These are phyloP conservation scores for Corythornis madagascariensis DNA, from an alignment of 2,113 vertebrate species.

Conservation along the genomic window DNA sequence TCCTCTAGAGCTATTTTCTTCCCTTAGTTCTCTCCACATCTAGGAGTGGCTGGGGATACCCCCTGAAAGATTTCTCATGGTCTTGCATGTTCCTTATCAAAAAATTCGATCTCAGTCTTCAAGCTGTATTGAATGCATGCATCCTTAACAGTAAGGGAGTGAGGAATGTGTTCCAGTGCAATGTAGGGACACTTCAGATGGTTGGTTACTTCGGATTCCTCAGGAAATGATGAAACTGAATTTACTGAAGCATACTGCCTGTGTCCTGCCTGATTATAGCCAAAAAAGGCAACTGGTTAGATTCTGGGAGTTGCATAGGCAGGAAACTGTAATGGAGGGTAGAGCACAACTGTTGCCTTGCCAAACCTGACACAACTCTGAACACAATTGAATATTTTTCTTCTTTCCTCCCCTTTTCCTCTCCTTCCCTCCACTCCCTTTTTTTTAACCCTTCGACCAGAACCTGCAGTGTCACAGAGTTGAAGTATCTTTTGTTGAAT, in stretches of 20 bases:
- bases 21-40: neutral
- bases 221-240: slow-evolving; percentile 79
- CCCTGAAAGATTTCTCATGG: neutral
- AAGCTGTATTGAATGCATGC: neutral
- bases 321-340: slow-evolving; percentile 71
- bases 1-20: neutral
- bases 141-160: neutral
- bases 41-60: neutral
- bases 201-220: slow-evolving; percentile 75
- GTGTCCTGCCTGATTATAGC: slow-evolving; percentile 76
- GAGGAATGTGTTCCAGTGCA: slow-evolving; percentile 38
- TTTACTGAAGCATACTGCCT: slow-evolving; percentile 65
- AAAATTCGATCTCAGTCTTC: neutral
- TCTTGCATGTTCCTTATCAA: neutral
- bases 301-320: slow-evolving; percentile 70
- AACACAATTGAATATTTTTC: slow-evolving; percentile 13
- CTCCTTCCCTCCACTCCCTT: neutral
- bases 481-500: neutral
- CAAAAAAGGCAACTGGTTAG: slow-evolving; percentile 82
- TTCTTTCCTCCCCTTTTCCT: neutral
- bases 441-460: slow-evolving; percentile 25
- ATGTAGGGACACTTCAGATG: slow-evolving; percentile 64
- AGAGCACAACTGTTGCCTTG: slow-evolving; percentile 46
- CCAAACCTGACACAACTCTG: slow-evolving; percentile 53
- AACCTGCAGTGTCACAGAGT: neutral